Percentiles rank a stretch among this genome's conserved stretches.
Evolutionary conservation across 2,888 invertebrate genomes (phyloP).

Genomic region (Leucoma salicis): DNA sequence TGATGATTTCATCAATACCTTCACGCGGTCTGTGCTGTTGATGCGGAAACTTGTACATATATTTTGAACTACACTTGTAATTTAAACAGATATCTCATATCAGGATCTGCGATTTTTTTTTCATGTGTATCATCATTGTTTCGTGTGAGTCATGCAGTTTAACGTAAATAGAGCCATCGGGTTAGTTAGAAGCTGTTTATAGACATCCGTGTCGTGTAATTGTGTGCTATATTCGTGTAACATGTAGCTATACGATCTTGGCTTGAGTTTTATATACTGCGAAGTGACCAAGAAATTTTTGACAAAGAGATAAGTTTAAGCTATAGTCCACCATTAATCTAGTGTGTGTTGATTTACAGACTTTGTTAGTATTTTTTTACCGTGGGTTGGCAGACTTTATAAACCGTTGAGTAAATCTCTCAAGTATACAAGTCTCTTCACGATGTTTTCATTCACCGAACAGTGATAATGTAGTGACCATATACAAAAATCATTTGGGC

Average conservation of each 20-base stretch:
- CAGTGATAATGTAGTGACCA: no score
- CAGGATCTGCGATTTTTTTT: conserved; percentile 2
- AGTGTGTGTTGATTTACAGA: no score
- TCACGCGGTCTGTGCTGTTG: conserved; percentile 9
- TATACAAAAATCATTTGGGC: no score
- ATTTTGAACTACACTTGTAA: conserved; percentile 5
- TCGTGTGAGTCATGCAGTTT: conserved; percentile 1
- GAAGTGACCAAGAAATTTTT: no score
- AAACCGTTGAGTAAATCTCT: no score
- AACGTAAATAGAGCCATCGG: neutral
- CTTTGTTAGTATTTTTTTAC: no score
- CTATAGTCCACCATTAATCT: no score
- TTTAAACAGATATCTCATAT: conserved; percentile 3
- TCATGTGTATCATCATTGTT: conserved; percentile 1
- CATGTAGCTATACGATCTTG: neutral
- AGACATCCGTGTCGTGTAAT: neutral
- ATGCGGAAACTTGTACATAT: conserved; percentile 16
- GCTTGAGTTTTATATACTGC: neutral
- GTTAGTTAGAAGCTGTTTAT: neutral
- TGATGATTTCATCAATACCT: conserved; percentile 53
- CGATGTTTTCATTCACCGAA: no score
- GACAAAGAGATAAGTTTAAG: no score
- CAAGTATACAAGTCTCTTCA: no score
- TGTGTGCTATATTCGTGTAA: no score
- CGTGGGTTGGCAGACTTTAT: no score